Conservation (phyloP, 2,888 invertebrate genomes). For the Octodonta nipae region DNA sequence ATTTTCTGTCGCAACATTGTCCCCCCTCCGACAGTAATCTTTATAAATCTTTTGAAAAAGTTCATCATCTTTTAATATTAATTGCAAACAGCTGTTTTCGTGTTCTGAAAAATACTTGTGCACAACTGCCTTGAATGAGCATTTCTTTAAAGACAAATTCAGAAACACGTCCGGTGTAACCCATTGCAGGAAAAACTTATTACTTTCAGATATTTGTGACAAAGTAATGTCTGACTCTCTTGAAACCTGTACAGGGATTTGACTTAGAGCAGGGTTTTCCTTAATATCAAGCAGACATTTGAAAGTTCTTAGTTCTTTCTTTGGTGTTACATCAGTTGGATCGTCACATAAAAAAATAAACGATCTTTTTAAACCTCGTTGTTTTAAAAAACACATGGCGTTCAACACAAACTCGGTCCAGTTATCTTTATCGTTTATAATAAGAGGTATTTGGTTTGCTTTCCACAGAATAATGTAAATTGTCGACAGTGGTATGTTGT, state of each 20-base stretch:
- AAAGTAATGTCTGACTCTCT: constrained; percentile 11
- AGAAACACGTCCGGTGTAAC: constrained; percentile 15
- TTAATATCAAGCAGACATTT: constrained; percentile 14
- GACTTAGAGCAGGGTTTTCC: constrained; percentile 10
- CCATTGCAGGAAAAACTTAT: constrained; percentile 15
- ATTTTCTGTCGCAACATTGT: no score
- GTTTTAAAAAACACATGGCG: constrained; percentile 15
- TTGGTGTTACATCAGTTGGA: constrained; percentile 9
- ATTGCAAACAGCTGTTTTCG: constrained; percentile 1
- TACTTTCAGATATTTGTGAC: constrained; percentile 9
- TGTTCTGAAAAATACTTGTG: no score
- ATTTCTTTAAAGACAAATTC: constrained; percentile 15
- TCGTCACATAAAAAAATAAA: constrained; percentile 15
- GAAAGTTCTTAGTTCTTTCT: constrained; percentile 13
- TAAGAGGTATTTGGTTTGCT: constrained; percentile 15
- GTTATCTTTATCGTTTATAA: constrained; percentile 11
- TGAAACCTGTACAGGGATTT: constrained; percentile 11
- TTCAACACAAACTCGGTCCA: constrained; percentile 13
- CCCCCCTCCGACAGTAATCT: no score
- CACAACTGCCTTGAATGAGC: constrained; percentile 9
- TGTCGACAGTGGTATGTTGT: constrained; percentile 12
- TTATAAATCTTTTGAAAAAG: no score
- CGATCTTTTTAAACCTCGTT: constrained; percentile 13
- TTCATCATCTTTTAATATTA: constrained; percentile 5
- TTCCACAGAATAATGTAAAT: constrained; percentile 20